These are phyloP conservation scores for Malurus melanocephalus DNA, from an alignment of 2,113 vertebrate genomes.

Conservation along the genomic window DNA sequence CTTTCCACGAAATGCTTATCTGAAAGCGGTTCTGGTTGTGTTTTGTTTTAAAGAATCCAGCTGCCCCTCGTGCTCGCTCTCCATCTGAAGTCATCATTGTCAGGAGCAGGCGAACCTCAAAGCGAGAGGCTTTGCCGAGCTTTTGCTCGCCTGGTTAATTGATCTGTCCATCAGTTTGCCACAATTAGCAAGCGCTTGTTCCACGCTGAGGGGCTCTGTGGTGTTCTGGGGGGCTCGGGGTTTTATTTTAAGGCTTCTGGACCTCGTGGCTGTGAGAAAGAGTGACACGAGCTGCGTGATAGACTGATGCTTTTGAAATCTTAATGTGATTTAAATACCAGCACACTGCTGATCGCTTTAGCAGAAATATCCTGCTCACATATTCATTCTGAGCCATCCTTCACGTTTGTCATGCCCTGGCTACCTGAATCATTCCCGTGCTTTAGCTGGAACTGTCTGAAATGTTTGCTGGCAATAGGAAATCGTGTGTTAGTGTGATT, in stretches of 20 bases:
- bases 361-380: constrained; percentile 21
- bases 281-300: background rate
- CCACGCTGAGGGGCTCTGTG: background rate
- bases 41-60: constrained; percentile 26
- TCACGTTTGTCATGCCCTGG: background rate
- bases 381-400: background rate
- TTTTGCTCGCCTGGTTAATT: background rate
- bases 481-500: background rate
- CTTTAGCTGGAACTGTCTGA: background rate
- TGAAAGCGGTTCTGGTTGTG: constrained; percentile 17
- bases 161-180: constrained; percentile 6
- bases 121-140: background rate
- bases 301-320: constrained; percentile 27
- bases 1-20: background rate
- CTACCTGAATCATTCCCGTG: background rate
- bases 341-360: background rate
- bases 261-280: background rate
- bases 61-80: constrained; percentile 19
- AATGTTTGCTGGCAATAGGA: background rate
- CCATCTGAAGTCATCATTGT: constrained; percentile 25
- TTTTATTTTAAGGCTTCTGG: background rate
- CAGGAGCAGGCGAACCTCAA: background rate
- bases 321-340: constrained; percentile 39
- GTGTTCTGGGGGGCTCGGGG: background rate
- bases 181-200: background rate